Evolutionary conservation across 2,888 invertebrate species (phyloP), one percentile per base, ranked within the genome.

Genomic region (Eupithecia subfuscata): DNA sequence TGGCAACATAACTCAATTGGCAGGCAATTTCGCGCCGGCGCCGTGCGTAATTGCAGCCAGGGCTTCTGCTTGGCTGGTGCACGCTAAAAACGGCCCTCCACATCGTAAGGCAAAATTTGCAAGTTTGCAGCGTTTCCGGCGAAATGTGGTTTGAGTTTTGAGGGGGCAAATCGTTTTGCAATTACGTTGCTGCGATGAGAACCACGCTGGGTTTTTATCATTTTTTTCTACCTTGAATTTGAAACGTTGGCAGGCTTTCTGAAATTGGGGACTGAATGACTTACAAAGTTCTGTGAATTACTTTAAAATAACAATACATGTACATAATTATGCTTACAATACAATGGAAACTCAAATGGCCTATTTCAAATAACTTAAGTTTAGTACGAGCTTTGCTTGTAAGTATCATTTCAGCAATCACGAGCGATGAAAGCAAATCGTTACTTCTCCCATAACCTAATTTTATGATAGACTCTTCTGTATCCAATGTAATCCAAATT

Each of bases 1-100:
- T 75, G 77, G 77, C 68, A 70, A 75, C 82, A 84, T 93, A 93
- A 93, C 90, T 92, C 90, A 86, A 93, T 94, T 91, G 90, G 87
- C 84, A 88, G 88, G 87, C 92, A 93, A 94, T 94, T 91, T 91
- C 87, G 87, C 84, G 85, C 83, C 89, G 90, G 87, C 91, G 90
- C 87, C 90, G 85, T 83, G 78, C 81, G 78, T 84, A 84, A 87
- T 86, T 85, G 81, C 82, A 78, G 71, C 63, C 75, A 69, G 76
- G 78, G 77, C 77, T 77, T 77, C 76, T 76, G 79, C 74, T 71
- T 64, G 65, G 56, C 73, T 73, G 73, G 73, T 73, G 75, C 60
- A 75, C 68, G 75, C 71, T 75, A 78, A 78, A 77, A 78, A 72
- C 74, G 71, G 71, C 71, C 65, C 70, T 77, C 43, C 52, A 75